phyloP scores from a whole-genome alignment of 2,888 invertebrate genomes.

The Agrochola circellaris region DNA sequence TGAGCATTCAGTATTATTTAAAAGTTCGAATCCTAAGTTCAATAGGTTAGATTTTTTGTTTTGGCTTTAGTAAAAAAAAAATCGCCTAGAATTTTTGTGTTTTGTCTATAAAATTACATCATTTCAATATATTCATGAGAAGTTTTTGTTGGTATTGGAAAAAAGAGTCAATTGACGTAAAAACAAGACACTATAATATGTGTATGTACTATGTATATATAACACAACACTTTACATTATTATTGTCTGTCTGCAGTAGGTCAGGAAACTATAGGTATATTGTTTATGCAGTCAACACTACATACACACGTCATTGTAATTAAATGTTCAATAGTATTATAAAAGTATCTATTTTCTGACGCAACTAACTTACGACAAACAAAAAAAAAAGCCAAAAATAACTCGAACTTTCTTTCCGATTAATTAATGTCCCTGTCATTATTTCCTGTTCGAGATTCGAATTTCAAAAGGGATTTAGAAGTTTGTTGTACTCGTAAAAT shows the following conservation, averaged over 20 bases:
- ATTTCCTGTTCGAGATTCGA: conserved; percentile 2
- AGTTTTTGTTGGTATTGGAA: not conserved
- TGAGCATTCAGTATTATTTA: not conserved
- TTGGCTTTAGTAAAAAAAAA: not conserved
- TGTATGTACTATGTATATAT: too few species aligned
- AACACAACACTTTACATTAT: conserved; percentile 1
- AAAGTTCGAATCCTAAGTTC: not conserved
- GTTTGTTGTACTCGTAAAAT: not conserved
- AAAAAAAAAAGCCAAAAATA: not conserved
- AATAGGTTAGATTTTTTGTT: not conserved
- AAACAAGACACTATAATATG: not conserved
- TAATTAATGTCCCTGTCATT: conserved; percentile 2
- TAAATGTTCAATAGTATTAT: conserved; percentile 45
- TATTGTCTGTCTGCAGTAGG: conserved; percentile 14
- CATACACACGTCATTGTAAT: conserved; percentile 39
- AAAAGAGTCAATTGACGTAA: not conserved
- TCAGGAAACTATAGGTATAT: conserved; percentile 19
- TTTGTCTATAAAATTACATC: not conserved
- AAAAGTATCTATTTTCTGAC: conserved; percentile 4
- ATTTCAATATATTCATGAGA: not conserved
- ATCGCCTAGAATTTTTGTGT: not conserved
- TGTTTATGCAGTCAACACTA: conserved; percentile 33
- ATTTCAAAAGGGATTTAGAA: conserved; percentile 27
- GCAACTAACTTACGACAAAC: not conserved
- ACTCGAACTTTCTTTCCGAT: not conserved